phyloP scores from a whole-genome alignment of 2,113 vertebrate genomes.

The Anarhynchus alexandrinus region DNA sequence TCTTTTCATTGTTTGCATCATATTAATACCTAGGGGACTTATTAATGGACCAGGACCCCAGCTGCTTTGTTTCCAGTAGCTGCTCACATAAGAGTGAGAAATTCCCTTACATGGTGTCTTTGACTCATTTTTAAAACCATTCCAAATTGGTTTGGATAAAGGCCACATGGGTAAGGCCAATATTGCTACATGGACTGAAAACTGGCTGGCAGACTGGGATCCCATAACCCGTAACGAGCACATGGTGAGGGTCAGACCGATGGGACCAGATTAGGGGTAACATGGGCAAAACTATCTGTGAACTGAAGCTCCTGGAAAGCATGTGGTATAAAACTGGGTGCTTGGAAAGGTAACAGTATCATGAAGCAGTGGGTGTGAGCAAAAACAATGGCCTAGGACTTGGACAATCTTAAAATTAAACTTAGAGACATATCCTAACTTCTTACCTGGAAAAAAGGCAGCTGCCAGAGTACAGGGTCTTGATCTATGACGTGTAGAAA shows the following conservation, averaged over 20 bases:
- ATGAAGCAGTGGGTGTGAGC: rapidly evolving
- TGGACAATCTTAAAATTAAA: background rate
- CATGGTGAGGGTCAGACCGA: background rate
- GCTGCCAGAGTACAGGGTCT: background rate
- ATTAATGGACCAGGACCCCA: background rate
- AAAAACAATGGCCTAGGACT: background rate
- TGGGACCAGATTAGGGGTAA: background rate
- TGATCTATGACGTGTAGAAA: background rate
- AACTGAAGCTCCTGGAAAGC: background rate
- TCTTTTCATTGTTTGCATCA: background rate
- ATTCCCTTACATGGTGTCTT: background rate
- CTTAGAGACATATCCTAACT: background rate
- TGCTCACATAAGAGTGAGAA: background rate
- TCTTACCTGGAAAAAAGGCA: background rate
- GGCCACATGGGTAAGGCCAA: background rate
- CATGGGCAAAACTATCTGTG: background rate
- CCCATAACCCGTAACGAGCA: background rate
- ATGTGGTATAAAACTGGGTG: background rate
- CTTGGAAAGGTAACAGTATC: background rate
- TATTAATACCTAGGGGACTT: background rate
- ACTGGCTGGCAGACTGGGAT: background rate
- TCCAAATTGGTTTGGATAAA: background rate
- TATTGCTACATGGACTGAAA: background rate
- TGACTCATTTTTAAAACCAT: background rate
- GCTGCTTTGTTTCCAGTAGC: background rate